Conservation (phyloP, 2,113 vertebrate genomes). For the Siniperca knerii region DNA sequence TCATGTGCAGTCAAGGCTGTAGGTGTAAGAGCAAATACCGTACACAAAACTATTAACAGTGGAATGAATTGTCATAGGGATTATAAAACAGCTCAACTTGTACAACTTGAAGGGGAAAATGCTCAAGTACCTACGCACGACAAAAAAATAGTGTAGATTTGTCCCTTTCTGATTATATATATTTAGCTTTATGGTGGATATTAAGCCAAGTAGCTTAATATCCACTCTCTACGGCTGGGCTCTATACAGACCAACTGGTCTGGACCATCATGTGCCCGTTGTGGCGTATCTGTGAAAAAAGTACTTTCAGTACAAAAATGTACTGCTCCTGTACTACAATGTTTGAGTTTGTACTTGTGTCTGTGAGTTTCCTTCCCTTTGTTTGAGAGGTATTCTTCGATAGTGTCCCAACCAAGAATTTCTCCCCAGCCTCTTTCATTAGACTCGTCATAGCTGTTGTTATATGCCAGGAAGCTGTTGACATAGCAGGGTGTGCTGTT, state of each 20-base stretch:
- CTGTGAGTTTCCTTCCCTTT: neutral
- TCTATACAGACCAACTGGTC: neutral
- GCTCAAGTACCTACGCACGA: neutral
- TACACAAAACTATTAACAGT: neutral
- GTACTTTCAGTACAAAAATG: neutral
- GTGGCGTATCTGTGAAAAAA: neutral
- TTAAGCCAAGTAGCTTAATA: neutral
- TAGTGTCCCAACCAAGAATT: neutral
- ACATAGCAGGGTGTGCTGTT: slow-evolving; percentile 70
- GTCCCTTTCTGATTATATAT: too few species aligned
- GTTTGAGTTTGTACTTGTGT: neutral
- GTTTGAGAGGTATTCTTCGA: slow-evolving; percentile 23
- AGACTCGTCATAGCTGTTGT: slow-evolving; percentile 51
- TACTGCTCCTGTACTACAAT: neutral
- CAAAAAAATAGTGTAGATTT: neutral
- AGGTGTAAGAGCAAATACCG: slow-evolving; percentile 25
- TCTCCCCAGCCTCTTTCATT: slow-evolving; percentile 32
- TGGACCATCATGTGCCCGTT: neutral
- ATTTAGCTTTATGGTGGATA: neutral
- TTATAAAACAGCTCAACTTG: neutral
- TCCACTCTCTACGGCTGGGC: too few species aligned
- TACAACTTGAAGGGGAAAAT: neutral
- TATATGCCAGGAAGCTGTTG: slow-evolving; percentile 60
- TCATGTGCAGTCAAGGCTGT: slow-evolving; percentile 50
- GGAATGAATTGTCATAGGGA: neutral